Conservation (phyloP, 2,113 vertebrate genomes). For the Cairina moschata region DNA sequence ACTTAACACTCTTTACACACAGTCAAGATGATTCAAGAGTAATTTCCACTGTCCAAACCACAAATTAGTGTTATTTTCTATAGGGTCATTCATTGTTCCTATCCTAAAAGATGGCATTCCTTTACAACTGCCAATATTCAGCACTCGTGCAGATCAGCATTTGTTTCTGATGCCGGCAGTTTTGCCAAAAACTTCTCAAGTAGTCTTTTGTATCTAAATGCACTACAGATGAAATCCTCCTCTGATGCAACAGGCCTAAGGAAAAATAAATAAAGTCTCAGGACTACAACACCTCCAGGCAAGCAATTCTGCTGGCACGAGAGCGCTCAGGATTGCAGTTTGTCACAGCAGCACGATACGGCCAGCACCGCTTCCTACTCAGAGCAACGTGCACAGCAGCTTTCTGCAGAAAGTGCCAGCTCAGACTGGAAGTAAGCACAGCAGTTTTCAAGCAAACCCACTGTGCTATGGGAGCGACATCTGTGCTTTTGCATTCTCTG, state of each 20-base stretch:
- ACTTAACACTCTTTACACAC: neutral
- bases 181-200: neutral
- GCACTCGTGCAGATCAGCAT: neutral
- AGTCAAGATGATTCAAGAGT: neutral
- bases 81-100: neutral
- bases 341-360: neutral
- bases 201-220: neutral
- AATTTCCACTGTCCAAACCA: neutral
- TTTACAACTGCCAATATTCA: neutral
- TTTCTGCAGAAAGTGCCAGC: neutral
- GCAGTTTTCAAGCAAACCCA: neutral
- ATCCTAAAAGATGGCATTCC: neutral
- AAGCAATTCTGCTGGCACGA: accelerated
- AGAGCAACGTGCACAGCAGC: neutral
- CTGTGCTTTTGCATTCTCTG: neutral
- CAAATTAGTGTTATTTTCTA: neutral
- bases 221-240: neutral
- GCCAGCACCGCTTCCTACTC: neutral
- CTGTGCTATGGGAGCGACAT: accelerated
- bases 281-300: neutral
- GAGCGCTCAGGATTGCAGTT: neutral
- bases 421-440: neutral
- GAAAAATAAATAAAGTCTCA: neutral
- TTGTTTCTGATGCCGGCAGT: neutral
- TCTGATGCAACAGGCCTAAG: neutral